These are phyloP conservation scores for Pimpla rufipes DNA, from an alignment of 2,888 invertebrate species.

Conservation along the genomic window DNA sequence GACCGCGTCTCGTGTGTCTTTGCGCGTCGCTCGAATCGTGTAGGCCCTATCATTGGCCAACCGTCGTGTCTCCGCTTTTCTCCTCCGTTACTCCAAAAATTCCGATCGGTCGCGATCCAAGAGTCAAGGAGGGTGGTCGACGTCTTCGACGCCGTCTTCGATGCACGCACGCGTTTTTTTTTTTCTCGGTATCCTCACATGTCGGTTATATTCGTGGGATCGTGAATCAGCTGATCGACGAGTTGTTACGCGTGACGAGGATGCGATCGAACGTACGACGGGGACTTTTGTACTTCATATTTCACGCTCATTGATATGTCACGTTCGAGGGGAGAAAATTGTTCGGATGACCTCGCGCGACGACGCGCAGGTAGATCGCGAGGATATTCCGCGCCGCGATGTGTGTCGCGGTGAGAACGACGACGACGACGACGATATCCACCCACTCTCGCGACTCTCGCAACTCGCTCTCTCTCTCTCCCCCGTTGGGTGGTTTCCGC, in stretches of 20 bases:
- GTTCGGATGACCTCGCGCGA: neutral
- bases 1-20: neutral
- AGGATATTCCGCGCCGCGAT: neutral
- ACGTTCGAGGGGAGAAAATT: neutral
- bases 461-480: constrained; percentile 28
- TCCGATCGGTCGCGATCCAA: constrained; percentile 16
- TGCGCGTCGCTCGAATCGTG: neutral
- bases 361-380: neutral
- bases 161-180: constrained; percentile 58
- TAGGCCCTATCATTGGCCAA: constrained; percentile 27
- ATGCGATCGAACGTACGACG: constrained; percentile 8
- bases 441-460: constrained; percentile 46
- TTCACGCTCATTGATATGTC: constrained; percentile 9
- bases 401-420: constrained; percentile 6
- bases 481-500: neutral
- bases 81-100: neutral
- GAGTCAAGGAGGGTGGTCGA: constrained; percentile 30
- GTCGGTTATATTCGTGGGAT: constrained; percentile 68
- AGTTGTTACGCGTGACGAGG: constrained; percentile 50
- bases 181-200: constrained; percentile 69
- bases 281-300: constrained; percentile 60
- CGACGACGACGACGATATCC: too few species aligned
- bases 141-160: constrained; percentile 52
- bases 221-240: constrained; percentile 72
- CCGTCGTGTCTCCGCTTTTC: neutral